Percentiles rank a stretch among this genome's conserved stretches.
Conservation (phyloP, 2,797 vertebrate species). For the Sphenopsis melanotis region DNA sequence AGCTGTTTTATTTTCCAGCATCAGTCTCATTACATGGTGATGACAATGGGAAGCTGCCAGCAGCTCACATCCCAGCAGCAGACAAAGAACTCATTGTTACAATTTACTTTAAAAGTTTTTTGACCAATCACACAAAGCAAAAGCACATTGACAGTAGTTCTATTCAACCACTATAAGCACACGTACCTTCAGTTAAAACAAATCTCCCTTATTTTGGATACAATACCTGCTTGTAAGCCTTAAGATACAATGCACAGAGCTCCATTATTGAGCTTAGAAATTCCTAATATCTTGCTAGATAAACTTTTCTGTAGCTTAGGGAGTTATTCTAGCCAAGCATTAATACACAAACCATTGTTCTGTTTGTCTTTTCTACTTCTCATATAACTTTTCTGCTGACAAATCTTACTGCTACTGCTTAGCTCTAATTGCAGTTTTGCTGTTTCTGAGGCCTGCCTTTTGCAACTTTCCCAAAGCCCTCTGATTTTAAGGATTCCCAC, state of each 20-base stretch:
- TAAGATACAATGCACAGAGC: not conserved
- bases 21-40: not conserved
- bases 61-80: not conserved
- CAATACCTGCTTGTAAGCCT: not conserved
- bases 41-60: not conserved
- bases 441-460: not conserved
- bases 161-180: not conserved
- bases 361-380: not conserved
- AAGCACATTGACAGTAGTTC: not conserved
- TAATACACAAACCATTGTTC: not conserved
- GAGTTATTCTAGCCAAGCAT: not conserved
- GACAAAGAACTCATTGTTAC: not conserved
- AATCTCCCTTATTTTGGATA: not conserved
- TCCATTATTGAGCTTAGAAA: not conserved
- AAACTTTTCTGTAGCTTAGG: not conserved
- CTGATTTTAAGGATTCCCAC: not conserved
- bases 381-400: not conserved
- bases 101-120: not conserved
- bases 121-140: not conserved
- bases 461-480: not conserved
- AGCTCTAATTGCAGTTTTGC: not conserved
- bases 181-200: not conserved
- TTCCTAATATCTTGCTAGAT: not conserved
- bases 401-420: not conserved
- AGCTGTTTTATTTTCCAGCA: not conserved